A percentile compares a stretch with the other conserved stretches of the same genome.
Conservation (phyloP, 2,113 vertebrate genomes). For the Puma concolor region DNA sequence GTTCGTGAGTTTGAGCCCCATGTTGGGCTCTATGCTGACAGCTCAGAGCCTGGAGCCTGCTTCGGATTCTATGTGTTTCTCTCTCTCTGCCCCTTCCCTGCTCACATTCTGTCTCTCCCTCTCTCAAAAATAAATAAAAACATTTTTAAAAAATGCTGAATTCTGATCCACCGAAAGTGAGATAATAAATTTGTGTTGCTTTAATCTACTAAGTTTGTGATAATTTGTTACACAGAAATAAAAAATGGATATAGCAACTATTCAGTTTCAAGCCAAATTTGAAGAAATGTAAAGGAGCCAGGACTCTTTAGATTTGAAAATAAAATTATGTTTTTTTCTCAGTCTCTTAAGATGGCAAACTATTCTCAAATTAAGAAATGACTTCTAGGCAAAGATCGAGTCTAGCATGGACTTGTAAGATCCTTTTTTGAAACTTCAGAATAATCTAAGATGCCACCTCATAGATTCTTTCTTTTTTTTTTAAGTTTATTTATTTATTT, state of each 20-base stretch:
- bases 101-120: too few species aligned
- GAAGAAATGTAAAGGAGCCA: neutral
- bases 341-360: conserved; percentile 15
- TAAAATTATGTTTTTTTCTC: neutral
- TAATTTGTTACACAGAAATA: neutral
- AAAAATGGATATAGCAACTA: neutral
- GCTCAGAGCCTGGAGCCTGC: too few species aligned
- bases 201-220: neutral
- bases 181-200: neutral
- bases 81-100: too few species aligned
- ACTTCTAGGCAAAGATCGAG: neutral
- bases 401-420: neutral
- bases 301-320: neutral
- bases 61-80: too few species aligned
- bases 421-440: neutral
- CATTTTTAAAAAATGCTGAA: neutral
- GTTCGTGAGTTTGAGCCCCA: too few species aligned
- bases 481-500: too few species aligned
- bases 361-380: conserved; percentile 4
- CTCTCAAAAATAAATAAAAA: too few species aligned
- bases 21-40: too few species aligned
- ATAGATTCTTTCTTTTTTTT: too few species aligned
- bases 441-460: neutral
- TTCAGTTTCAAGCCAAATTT: conserved; percentile 17
- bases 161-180: neutral